Evolutionary conservation across 2,797 vertebrate genomes (phyloP).

Genomic region (Galaxias olidus): DNA sequence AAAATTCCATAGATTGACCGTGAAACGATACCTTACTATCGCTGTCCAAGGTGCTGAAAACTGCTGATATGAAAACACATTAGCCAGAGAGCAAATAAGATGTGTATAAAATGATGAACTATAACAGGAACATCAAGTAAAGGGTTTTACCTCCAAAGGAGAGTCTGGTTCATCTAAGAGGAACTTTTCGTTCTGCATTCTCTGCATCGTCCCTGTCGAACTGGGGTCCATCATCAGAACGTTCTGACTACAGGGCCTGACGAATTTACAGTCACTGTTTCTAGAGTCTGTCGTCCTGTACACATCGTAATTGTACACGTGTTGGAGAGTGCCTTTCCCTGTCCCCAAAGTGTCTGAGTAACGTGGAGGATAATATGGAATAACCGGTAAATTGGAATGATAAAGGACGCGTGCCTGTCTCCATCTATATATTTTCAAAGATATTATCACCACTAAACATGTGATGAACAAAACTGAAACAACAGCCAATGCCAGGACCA

Average conservation of each 20-base stretch:
- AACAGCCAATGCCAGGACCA: constrained; percentile 39
- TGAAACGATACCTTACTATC: too few species aligned
- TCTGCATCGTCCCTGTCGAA: constrained; percentile 12
- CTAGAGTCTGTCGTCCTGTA: constrained; percentile 47
- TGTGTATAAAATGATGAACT: too few species aligned
- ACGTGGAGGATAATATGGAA: constrained; percentile 46
- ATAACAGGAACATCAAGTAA: too few species aligned
- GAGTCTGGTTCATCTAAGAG: background rate
- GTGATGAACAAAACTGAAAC: constrained; percentile 46
- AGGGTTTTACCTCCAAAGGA: constrained; percentile 1
- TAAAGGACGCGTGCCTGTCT: constrained; percentile 34
- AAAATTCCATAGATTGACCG: too few species aligned
- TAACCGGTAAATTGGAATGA: constrained; percentile 40
- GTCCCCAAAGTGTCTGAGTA: constrained; percentile 40
- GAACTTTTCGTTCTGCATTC: background rate
- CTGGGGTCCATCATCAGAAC: constrained; percentile 14
- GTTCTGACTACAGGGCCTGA: constrained; percentile 32
- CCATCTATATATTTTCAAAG: constrained; percentile 45
- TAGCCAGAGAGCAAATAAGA: too few species aligned
- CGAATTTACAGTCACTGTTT: constrained; percentile 38
- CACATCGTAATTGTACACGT: constrained; percentile 45
- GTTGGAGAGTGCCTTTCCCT: constrained; percentile 40
- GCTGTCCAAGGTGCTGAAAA: too few species aligned
- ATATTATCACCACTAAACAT: constrained; percentile 40
- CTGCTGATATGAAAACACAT: too few species aligned